Conservation (phyloP, 23 tunicate genomes). For the Botrylloides violaceus region DNA sequence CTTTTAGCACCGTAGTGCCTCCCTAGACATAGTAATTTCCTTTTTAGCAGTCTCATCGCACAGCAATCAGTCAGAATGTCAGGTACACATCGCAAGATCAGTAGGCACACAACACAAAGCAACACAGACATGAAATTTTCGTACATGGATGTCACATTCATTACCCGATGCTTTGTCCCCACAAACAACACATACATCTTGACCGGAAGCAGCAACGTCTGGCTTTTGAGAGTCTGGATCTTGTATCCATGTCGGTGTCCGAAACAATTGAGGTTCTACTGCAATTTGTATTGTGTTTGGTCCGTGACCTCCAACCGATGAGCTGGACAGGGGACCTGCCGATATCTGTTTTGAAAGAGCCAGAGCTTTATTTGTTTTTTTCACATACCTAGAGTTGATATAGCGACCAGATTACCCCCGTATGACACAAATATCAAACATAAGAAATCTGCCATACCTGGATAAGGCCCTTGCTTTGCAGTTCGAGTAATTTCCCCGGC, state of each 20-base stretch:
- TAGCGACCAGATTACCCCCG: too few relatives aligned
- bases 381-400: too few relatives aligned
- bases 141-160: too few relatives aligned
- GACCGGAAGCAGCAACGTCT: background rate
- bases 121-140: too few relatives aligned
- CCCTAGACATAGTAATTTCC: conserved; percentile 28
- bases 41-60: too few relatives aligned
- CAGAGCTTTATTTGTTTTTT: too few relatives aligned
- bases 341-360: too few relatives aligned
- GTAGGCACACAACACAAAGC: too few relatives aligned
- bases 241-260: conserved; percentile 1
- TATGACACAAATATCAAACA: too few relatives aligned
- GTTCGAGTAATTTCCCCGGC: conserved; percentile 53
- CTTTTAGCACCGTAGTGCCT: conserved; percentile 93
- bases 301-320: conserved; percentile 13
- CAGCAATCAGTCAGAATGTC: too few relatives aligned
- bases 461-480: conserved; percentile 62
- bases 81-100: too few relatives aligned
- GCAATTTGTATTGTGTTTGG: conserved; percentile 44
- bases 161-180: conserved; percentile 88
- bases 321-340: conserved; percentile 24
- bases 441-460: conserved; percentile 46
- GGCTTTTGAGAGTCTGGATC: background rate
- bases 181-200: conserved; percentile 78
- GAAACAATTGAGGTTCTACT: conserved; percentile 17